Conservation (phyloP, 2,797 vertebrate genomes). For the Euthynnus affinis region DNA sequence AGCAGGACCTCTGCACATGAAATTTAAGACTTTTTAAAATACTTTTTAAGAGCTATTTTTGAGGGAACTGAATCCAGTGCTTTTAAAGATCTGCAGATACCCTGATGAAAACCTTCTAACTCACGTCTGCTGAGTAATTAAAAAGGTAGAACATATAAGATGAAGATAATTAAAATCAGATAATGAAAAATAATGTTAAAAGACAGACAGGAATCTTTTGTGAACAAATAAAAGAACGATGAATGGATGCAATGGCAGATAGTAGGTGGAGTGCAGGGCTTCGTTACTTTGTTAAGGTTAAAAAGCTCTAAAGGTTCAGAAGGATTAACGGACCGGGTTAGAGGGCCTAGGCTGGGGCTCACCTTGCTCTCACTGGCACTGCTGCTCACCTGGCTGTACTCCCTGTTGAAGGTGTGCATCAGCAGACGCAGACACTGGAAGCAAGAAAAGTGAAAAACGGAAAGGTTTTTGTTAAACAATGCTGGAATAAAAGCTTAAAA, state of each 20-base stretch:
- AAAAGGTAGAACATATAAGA: neutral
- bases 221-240: conserved; percentile 30
- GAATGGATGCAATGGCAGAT: conserved; percentile 21
- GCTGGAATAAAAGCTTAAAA: neutral
- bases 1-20: too few species aligned
- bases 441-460: neutral
- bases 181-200: conserved; percentile 15
- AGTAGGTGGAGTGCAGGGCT: conserved; percentile 45
- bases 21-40: too few species aligned
- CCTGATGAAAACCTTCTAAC: neutral
- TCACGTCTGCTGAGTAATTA: conserved; percentile 19
- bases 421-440: conserved; percentile 96
- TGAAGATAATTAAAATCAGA: conserved; percentile 9
- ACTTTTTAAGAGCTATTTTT: too few species aligned
- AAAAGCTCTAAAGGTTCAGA: conserved; percentile 47
- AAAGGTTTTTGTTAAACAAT: neutral
- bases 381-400: conserved; percentile 97
- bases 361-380: conserved; percentile 99
- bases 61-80: too few species aligned
- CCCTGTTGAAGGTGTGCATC: conserved; percentile 98
- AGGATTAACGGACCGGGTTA: conserved; percentile 69
- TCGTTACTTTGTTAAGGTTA: conserved; percentile 28
- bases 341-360: conserved; percentile 83
- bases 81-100: too few species aligned
- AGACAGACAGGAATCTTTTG: neutral